These are phyloP conservation scores for Spilarctia lutea DNA, from an alignment of 2,888 invertebrate species.

Conservation along the genomic window DNA sequence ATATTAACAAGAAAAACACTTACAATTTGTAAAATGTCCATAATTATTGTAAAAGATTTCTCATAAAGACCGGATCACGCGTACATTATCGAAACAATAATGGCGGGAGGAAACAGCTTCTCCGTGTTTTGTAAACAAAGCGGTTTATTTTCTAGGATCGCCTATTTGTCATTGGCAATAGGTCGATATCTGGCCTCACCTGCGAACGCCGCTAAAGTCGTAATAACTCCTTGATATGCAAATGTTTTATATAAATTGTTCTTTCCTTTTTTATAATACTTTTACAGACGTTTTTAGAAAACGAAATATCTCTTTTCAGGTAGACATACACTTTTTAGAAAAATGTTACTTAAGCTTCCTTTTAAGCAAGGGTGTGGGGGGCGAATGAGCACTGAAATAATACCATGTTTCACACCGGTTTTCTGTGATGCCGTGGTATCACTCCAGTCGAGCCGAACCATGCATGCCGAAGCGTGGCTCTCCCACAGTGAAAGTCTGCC, in stretches of 20 bases:
- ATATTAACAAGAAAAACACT: constrained; percentile 33
- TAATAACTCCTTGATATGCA: background rate
- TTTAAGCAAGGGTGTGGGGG: too few species aligned
- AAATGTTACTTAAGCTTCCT: too few species aligned
- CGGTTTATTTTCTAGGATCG: constrained; percentile 27
- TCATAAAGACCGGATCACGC: constrained; percentile 34
- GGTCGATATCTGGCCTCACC: constrained; percentile 8
- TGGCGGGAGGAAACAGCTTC: constrained; percentile 39
- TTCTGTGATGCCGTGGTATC: too few species aligned
- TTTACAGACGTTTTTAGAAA: background rate
- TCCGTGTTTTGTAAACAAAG: constrained; percentile 57
- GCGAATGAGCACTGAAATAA: too few species aligned
- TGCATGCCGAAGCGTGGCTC: too few species aligned
- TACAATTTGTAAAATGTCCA: constrained; percentile 56
- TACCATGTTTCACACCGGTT: too few species aligned
- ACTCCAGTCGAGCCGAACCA: too few species aligned
- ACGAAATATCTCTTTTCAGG: background rate
- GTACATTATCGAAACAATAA: constrained; percentile 44
- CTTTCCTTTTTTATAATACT: background rate
- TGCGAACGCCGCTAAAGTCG: background rate
- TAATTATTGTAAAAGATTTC: constrained; percentile 31
- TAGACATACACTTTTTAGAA: too few species aligned
- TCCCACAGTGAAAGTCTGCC: too few species aligned
- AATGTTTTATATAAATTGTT: background rate
- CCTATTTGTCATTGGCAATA: constrained; percentile 29